Percentiles rank a stretch among this genome's conserved stretches.
phyloP scores from a whole-genome alignment of 2,797 vertebrate species.

The Hemitrygon akajei region DNA sequence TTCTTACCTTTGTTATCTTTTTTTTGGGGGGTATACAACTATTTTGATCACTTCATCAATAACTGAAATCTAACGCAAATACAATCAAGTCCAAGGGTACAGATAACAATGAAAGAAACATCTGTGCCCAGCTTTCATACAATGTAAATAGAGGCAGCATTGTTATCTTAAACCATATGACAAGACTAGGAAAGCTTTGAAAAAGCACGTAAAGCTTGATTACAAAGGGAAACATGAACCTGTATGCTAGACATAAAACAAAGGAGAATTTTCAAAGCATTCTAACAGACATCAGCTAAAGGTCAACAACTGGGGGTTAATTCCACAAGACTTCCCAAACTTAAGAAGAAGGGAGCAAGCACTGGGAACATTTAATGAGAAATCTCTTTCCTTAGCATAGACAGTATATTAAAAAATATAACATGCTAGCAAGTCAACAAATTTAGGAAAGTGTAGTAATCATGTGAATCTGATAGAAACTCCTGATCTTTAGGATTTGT shows the following conservation, averaged over 20 bases:
- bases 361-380: background rate
- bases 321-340: background rate
- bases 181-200: background rate
- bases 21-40: background rate
- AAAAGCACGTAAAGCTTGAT: background rate
- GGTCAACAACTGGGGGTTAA: background rate
- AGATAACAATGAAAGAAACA: background rate
- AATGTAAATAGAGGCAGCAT: background rate
- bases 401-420: background rate
- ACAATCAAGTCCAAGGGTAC: background rate
- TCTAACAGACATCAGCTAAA: background rate
- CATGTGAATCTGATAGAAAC: background rate
- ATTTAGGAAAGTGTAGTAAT: too few relatives aligned
- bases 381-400: background rate
- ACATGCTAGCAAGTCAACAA: background rate
- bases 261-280: background rate
- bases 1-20: background rate
- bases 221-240: background rate
- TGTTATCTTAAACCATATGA: background rate
- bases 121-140: background rate
- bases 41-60: background rate
- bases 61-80: background rate
- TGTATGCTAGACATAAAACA: background rate
- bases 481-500: background rate
- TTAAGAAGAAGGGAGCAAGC: background rate